phyloP scores from a whole-genome alignment of 2,797 vertebrate species.

The Sylvilagus floridanus region DNA sequence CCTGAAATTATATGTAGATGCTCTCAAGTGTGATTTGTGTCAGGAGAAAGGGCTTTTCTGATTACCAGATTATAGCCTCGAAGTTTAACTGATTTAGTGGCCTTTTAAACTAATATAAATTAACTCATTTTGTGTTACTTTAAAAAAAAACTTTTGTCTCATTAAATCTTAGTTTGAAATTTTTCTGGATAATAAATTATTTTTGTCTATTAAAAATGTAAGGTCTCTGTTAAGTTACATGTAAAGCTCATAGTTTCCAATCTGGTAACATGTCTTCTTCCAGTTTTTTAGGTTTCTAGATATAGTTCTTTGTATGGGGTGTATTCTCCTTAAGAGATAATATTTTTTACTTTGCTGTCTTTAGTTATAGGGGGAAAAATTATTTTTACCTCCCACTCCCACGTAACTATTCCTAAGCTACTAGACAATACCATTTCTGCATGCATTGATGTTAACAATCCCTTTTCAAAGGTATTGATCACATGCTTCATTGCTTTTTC shows the following conservation, averaged over 20 bases:
- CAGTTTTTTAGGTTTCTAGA: conserved; percentile 40
- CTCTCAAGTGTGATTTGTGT: conserved; percentile 10
- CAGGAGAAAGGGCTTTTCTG: conserved; percentile 38
- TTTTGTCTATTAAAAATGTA: neutral
- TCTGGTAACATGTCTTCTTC: conserved; percentile 41
- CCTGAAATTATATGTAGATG: neutral
- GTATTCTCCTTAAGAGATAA: conserved; percentile 65
- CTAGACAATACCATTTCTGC: conserved; percentile 48
- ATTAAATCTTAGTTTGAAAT: conserved; percentile 30
- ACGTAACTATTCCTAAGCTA: conserved; percentile 3
- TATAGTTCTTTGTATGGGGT: conserved; percentile 59
- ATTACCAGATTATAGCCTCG: neutral
- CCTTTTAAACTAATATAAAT: conserved; percentile 1
- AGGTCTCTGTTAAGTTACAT: neutral
- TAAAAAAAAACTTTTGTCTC: neutral
- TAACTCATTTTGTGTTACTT: conserved; percentile 47
- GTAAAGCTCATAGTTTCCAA: conserved; percentile 49
- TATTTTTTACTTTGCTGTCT: conserved; percentile 63
- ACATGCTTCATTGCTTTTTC: conserved; percentile 20
- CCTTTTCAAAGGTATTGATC: conserved; percentile 42
- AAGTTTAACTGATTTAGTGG: conserved; percentile 17
- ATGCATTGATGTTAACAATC: neutral
- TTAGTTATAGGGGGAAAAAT: conserved; percentile 21
- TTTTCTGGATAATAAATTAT: conserved; percentile 22
- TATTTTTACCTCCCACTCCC: neutral